Conservation (phyloP, 30 jellyfish, hydroid and myxozoan genomes). For the Hydractinia echinata region DNA sequence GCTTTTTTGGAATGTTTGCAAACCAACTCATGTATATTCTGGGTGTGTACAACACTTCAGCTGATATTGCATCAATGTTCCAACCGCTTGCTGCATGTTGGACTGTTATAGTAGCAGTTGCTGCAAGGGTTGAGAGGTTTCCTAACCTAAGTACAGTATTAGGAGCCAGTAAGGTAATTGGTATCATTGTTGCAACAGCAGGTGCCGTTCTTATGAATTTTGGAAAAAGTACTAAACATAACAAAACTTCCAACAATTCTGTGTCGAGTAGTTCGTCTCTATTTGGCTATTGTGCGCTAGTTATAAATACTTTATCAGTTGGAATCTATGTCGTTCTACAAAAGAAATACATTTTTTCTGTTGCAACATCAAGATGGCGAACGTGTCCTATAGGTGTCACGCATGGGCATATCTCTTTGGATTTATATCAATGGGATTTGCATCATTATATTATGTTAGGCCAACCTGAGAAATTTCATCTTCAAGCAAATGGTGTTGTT, state of each 20-base stretch:
- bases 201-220: constrained; percentile 35
- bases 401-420: constrained; percentile 49
- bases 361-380: constrained; percentile 31
- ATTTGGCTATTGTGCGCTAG: constrained; percentile 24
- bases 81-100: constrained; percentile 43
- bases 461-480: constrained; percentile 36
- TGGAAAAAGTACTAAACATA: constrained; percentile 6
- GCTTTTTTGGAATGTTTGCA: constrained; percentile 26
- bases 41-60: constrained; percentile 32
- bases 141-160: constrained; percentile 17
- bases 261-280: neutral
- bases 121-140: constrained; percentile 13
- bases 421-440: constrained; percentile 28
- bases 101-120: constrained; percentile 21
- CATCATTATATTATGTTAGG: constrained; percentile 22
- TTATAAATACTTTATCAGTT: constrained; percentile 31
- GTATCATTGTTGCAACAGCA: constrained; percentile 23
- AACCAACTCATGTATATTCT: constrained; percentile 21
- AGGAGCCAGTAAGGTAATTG: constrained; percentile 26
- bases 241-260: neutral
- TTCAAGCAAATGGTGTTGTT: constrained; percentile 2
- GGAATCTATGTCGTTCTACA: constrained; percentile 25
- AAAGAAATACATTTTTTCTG: constrained; percentile 26
- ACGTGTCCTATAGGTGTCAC: constrained; percentile 27
- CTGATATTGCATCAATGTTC: constrained; percentile 48